Percentiles rank a stretch among this genome's conserved stretches.
Evolutionary conservation across 2,797 vertebrate genomes (phyloP).

Genomic region (Petrocephalus sullivani): DNA sequence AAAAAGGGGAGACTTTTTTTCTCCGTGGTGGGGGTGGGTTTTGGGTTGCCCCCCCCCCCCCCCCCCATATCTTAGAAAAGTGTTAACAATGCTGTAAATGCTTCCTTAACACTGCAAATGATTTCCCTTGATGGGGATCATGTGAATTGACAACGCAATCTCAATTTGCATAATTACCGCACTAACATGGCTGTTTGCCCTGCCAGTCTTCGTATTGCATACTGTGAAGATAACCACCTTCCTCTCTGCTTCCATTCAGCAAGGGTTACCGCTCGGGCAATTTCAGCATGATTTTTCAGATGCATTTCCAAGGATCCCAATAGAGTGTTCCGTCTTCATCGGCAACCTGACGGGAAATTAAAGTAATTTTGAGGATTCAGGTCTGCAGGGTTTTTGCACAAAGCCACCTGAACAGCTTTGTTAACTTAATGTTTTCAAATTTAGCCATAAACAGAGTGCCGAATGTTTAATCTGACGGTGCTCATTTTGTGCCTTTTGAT

Average conservation of each 20-base stretch:
- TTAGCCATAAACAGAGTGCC: not conserved
- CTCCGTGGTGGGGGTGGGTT: too few relatives aligned
- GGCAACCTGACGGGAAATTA: not conserved
- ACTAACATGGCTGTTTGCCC: not conserved
- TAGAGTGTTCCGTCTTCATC: not conserved
- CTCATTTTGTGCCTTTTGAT: not conserved
- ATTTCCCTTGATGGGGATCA: not conserved
- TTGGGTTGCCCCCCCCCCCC: not conserved
- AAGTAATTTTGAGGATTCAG: not conserved
- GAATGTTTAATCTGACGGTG: not conserved
- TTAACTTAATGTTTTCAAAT: not conserved
- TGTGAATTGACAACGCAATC: conserved; percentile 6
- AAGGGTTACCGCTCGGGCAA: not conserved
- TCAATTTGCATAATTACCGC: not conserved
- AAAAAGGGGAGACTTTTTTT: too few relatives aligned
- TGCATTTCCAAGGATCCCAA: not conserved
- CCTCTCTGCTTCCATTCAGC: not conserved
- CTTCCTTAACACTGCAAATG: not conserved
- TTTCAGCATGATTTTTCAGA: not conserved
- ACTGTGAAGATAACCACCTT: not conserved
- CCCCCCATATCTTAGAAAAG: not conserved
- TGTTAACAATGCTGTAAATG: conserved; percentile 10
- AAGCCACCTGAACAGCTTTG: not conserved
- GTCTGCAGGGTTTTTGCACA: not conserved
- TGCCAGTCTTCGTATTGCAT: not conserved